Conservation (phyloP, 2,797 vertebrate genomes). For the Hypotaenidia okinawae region DNA sequence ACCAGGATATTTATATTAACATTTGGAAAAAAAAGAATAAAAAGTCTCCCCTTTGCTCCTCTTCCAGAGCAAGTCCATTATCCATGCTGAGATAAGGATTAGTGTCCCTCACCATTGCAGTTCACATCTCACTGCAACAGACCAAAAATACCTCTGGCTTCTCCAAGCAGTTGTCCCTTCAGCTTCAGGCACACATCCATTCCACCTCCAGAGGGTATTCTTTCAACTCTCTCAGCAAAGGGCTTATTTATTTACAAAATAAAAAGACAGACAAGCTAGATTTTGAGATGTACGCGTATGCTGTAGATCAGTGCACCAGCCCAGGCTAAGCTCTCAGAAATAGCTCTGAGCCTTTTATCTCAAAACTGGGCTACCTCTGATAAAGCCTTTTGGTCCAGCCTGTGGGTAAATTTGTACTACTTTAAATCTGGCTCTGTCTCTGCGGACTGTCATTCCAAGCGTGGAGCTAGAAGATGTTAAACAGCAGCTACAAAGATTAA, state of each 20-base stretch:
- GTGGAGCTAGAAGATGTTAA: slow-evolving; percentile 15
- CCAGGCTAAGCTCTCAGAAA: background rate
- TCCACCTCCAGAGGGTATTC: background rate
- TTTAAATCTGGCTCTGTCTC: background rate
- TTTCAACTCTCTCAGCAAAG: background rate
- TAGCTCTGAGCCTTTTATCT: background rate
- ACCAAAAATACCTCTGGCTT: background rate
- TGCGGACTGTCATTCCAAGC: background rate
- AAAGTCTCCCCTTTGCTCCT: background rate
- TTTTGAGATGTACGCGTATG: background rate
- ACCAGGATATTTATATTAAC: background rate
- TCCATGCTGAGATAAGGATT: background rate
- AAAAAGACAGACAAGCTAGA: background rate
- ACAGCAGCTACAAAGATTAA: slow-evolving; percentile 42
- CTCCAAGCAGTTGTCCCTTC: background rate
- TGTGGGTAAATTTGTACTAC: background rate
- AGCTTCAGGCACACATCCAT: background rate
- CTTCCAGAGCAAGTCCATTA: background rate
- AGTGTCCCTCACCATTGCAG: background rate
- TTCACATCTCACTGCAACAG: background rate
- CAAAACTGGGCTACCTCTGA: background rate
- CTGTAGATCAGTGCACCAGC: background rate
- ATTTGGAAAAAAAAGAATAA: background rate
- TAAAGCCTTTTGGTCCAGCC: background rate
- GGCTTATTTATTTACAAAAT: background rate